Conservation (phyloP, 64 coral and sea anemone species). For the Pocillopora damicornis region DNA sequence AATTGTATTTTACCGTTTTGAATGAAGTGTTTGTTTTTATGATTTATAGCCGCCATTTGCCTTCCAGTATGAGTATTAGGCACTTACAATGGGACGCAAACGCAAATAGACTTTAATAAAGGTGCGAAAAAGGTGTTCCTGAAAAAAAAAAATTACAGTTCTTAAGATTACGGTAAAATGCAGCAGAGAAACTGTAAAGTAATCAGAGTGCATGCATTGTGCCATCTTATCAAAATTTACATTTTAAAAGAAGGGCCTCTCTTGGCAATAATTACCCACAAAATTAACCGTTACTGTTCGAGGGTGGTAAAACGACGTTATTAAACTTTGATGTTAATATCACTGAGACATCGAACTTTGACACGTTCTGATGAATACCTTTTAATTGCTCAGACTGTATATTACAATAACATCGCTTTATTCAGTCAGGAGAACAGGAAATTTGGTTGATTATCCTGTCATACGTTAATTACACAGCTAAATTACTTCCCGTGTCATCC, state of each 20-base stretch:
- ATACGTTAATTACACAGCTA: background rate
- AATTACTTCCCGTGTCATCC: background rate
- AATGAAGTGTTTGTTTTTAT: no score
- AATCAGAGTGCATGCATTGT: background rate
- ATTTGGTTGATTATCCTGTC: background rate
- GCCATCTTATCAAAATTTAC: background rate
- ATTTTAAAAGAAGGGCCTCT: background rate
- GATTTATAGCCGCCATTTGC: no score
- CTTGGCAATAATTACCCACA: background rate
- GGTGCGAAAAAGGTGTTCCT: no score
- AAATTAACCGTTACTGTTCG: background rate
- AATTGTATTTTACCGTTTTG: no score
- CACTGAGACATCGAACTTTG: background rate
- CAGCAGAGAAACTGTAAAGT: no score
- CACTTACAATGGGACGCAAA: no score
- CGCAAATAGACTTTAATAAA: no score
- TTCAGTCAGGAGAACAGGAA: constrained; percentile 17
- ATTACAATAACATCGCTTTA: background rate
- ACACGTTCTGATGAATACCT: background rate
- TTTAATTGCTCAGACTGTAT: background rate
- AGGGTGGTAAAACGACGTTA: background rate
- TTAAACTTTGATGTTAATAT: background rate
- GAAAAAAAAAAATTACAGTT: no score
- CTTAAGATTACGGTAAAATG: no score
- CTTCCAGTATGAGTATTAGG: no score